A percentile compares a stretch with the other conserved stretches of the same genome.
phyloP scores from a whole-genome alignment of 2,797 vertebrate species.

The Sylvilagus floridanus region DNA sequence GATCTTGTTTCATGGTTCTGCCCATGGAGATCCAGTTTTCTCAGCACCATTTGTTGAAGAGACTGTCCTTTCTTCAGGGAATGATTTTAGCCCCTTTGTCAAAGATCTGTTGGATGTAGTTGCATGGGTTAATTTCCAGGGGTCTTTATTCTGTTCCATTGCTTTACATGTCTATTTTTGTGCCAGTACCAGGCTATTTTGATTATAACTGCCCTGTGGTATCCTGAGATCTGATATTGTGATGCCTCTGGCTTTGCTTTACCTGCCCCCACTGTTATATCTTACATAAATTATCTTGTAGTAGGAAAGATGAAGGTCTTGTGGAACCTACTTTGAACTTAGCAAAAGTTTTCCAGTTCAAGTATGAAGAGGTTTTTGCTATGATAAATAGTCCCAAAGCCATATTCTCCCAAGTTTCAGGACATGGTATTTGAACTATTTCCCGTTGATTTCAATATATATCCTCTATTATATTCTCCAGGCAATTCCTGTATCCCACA shows the following conservation, averaged over 20 bases:
- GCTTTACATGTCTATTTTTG: too few relatives aligned
- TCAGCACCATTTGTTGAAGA: too few relatives aligned
- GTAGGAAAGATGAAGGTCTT: neutral
- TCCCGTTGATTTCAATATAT: neutral
- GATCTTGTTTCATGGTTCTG: too few relatives aligned
- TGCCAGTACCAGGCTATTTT: too few relatives aligned
- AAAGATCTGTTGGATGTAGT: too few relatives aligned
- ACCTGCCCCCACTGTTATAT: neutral
- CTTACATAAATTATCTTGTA: neutral
- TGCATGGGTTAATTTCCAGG: too few relatives aligned
- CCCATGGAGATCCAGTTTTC: too few relatives aligned
- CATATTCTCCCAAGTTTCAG: neutral
- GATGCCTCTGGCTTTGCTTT: neutral
- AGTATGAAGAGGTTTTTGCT: neutral
- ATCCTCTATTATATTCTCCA: neutral
- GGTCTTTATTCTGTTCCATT: too few relatives aligned
- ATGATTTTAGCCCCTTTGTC: too few relatives aligned
- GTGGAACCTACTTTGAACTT: neutral
- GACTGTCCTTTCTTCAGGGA: too few relatives aligned
- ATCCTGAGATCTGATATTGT: too few relatives aligned
- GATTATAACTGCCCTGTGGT: too few relatives aligned
- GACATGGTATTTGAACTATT: neutral
- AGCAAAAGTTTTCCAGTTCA: conserved; percentile 11
- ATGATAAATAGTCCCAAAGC: neutral
- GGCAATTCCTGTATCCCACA: neutral